These are phyloP conservation scores for Nephrotoma flavescens DNA, from an alignment of 2,888 invertebrate genomes.

Conservation along the genomic window DNA sequence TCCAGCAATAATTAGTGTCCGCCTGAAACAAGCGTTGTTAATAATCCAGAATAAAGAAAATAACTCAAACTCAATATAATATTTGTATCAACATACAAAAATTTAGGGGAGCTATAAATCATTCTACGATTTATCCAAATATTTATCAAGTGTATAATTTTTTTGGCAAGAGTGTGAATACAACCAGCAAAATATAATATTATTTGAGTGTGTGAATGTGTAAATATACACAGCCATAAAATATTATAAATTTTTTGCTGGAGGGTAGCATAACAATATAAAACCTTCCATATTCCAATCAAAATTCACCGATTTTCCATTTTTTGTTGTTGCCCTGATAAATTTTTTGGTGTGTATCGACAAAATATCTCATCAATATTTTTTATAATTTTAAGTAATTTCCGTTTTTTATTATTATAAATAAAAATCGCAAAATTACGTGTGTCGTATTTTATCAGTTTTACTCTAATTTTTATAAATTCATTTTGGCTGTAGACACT, in stretches of 20 bases:
- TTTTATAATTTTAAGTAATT: background rate
- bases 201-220: background rate
- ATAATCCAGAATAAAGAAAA: background rate
- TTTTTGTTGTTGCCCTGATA: background rate
- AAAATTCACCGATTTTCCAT: background rate
- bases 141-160: background rate
- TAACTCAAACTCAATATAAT: background rate
- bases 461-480: background rate
- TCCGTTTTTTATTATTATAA: background rate
- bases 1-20: too few relatives aligned
- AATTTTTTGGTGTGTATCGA: background rate
- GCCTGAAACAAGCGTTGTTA: background rate
- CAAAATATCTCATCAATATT: background rate
- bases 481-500: background rate
- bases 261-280: background rate
- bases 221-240: background rate
- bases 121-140: background rate
- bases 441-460: background rate
- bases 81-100: background rate
- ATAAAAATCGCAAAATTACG: background rate
- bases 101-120: background rate
- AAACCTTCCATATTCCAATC: background rate
- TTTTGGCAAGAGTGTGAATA: background rate
- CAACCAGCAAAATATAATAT: background rate
- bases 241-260: background rate